Evolutionary conservation across 2,113 vertebrate genomes (phyloP), one percentile per base, ranked within the genome.

Genomic region (Silurus meridionalis): DNA sequence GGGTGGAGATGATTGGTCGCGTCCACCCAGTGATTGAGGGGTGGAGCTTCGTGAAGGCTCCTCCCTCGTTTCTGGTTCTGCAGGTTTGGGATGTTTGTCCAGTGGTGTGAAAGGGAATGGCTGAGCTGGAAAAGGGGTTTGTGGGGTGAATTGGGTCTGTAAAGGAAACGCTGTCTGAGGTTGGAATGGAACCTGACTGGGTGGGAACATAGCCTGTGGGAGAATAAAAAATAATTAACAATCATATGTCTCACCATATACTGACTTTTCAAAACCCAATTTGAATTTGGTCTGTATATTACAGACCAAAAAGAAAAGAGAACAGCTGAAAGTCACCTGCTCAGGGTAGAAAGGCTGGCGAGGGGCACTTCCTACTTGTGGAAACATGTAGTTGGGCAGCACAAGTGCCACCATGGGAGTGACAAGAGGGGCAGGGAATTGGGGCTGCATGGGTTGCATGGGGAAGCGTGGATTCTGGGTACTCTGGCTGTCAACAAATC

Each of bases 361-460:
- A 0, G 94, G 92, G 46, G 93, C 87, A 0, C 80, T 89, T 84
- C 92, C 92, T 84, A 95, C 80, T 3, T 95, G 89, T 0, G 96
- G 93, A 87, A 95, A 96, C 86, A 96, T 21, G 3, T 95, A 97
- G 88, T 95, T 95, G 11, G 98, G 97, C 46, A 98, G 91, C 79
- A 99, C 93, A 1, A 98, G 86, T 2, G 97, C 96, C 90, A 99
- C 86, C 0, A 98, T 87, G 0, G 97, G 97, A 3, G 96, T 93
- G 88, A 97, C 92, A 85, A 97, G 69, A 11, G 97, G 95, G 4
- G 95, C 57, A 4, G 93, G 67, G 60, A 95, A 95, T 0, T 95
- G 91, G 0, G 94, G 58, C 61, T 89, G 89, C 23, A 89, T 80
- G 8, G 95, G 90, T 57, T 95, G 96, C 82, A 94, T 6, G 15